Conservation (phyloP, 2,888 invertebrate species). For the Andrena hattorfiana region DNA sequence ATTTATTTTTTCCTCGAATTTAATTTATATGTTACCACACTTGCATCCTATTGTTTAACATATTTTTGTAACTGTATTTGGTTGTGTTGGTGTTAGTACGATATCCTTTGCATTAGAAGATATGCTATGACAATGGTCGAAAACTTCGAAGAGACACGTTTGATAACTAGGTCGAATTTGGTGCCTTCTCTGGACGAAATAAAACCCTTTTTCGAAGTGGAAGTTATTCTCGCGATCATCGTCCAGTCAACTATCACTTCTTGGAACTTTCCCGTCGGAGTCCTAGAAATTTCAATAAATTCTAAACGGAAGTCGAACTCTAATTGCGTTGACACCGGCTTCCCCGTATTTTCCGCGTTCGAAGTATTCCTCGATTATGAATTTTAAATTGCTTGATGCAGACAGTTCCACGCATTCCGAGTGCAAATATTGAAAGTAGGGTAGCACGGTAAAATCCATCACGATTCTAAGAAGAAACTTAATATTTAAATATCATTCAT, state of each 20-base stretch:
- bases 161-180: neutral
- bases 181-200: neutral
- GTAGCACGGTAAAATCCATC: too few relatives aligned
- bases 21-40: too few relatives aligned
- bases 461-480: too few relatives aligned
- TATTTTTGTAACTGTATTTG: too few relatives aligned
- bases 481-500: too few relatives aligned
- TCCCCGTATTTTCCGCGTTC: neutral
- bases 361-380: conserved; percentile 6
- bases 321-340: conserved; percentile 2
- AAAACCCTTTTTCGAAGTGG: neutral
- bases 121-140: neutral
- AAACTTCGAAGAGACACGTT: neutral
- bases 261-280: neutral
- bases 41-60: too few relatives aligned
- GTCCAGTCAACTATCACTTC: neutral
- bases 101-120: too few relatives aligned
- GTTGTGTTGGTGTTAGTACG: too few relatives aligned
- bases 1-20: too few relatives aligned
- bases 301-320: neutral
- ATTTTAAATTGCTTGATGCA: neutral
- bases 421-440: neutral
- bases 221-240: neutral
- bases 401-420: neutral
- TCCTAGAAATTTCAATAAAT: conserved; percentile 4